Conservation (phyloP, 2,797 vertebrate genomes). For the Muscicapa comitata region DNA sequence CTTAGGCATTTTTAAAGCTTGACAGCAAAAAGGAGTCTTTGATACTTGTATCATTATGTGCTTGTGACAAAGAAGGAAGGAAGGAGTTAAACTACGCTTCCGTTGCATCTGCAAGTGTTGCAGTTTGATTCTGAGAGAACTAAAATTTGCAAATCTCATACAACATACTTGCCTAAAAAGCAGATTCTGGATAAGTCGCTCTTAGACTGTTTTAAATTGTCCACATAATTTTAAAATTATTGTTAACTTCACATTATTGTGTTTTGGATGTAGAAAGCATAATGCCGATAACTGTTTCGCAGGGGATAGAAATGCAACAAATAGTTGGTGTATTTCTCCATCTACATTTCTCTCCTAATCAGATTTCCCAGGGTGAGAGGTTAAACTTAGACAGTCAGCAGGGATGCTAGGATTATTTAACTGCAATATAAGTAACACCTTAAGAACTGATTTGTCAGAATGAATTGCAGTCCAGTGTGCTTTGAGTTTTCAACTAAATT, state of each 20-base stretch:
- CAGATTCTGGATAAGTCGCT: background rate
- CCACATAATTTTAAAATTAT: background rate
- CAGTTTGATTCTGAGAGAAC: background rate
- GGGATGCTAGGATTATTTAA: background rate
- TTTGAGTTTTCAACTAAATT: slow-evolving; percentile 74
- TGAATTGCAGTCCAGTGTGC: slow-evolving; percentile 79
- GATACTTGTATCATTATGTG: background rate
- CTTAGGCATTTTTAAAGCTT: background rate
- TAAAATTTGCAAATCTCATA: background rate
- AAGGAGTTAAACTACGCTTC: background rate
- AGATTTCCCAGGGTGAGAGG: background rate
- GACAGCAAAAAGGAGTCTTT: background rate
- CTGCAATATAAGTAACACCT: slow-evolving; percentile 63
- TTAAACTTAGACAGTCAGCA: background rate
- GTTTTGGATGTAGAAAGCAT: background rate
- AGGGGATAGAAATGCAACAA: background rate
- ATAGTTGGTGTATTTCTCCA: background rate
- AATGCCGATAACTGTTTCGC: background rate
- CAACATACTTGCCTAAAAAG: background rate
- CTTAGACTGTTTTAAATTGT: background rate
- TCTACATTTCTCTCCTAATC: background rate
- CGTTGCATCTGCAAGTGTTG: background rate
- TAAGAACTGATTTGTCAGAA: slow-evolving; percentile 81
- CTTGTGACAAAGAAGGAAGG: background rate
- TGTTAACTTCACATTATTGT: background rate